Conservation (phyloP, 2,888 invertebrate species). For the Scaptomyza parva region DNA sequence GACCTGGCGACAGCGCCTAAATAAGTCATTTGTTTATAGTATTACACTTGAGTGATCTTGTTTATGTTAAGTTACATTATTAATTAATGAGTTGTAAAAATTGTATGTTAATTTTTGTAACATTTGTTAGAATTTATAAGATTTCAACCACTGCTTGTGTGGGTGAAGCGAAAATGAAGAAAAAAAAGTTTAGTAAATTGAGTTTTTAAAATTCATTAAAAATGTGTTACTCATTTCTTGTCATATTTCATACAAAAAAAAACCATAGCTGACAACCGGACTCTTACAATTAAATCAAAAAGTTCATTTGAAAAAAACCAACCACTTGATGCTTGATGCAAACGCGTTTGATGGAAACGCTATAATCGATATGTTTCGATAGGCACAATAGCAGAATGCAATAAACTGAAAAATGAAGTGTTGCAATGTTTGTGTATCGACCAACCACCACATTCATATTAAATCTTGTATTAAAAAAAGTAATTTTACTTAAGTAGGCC, state of each 20-base stretch:
- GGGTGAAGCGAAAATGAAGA: not conserved
- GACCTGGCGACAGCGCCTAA: slow-evolving; percentile 8
- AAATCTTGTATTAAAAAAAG: slow-evolving; percentile 61
- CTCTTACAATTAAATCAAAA: too few relatives aligned
- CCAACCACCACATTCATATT: slow-evolving; percentile 47
- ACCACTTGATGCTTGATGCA: slow-evolving; percentile 1
- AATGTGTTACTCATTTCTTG: not conserved
- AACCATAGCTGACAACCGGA: not conserved
- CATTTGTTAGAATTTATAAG: not conserved
- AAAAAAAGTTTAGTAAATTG: not conserved
- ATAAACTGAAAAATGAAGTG: slow-evolving; percentile 1
- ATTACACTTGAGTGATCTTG: slow-evolving; percentile 42
- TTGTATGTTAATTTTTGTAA: not conserved
- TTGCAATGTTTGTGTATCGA: slow-evolving; percentile 30
- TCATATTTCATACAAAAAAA: not conserved
- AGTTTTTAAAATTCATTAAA: not conserved
- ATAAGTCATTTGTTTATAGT: slow-evolving; percentile 27
- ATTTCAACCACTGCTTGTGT: not conserved
- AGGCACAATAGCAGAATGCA: slow-evolving; percentile 9
- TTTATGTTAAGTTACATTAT: slow-evolving; percentile 14
- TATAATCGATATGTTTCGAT: not conserved
- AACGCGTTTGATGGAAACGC: not conserved
- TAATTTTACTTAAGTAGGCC: slow-evolving; percentile 55
- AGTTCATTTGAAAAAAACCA: too few relatives aligned
- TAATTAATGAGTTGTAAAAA: not conserved